Percentiles rank a stretch among this genome's conserved stretches.
phyloP scores from a whole-genome alignment of 2,113 vertebrate genomes.

The Chloropsis hardwickii region DNA sequence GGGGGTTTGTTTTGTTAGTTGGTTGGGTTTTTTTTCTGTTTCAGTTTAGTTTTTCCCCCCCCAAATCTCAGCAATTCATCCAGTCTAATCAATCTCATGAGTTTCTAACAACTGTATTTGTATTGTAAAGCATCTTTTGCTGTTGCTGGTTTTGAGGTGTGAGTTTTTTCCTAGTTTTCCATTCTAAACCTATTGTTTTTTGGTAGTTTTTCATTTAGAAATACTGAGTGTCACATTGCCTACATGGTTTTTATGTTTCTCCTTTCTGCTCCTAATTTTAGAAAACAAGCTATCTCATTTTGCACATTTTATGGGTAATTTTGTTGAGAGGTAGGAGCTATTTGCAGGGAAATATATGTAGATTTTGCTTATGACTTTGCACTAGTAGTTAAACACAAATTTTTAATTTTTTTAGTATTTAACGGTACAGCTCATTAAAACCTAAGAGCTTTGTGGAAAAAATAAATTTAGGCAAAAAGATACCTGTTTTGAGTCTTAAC shows the following conservation, averaged over 20 bases:
- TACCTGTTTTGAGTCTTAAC: background rate
- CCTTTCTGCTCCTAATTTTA: background rate
- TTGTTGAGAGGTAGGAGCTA: background rate
- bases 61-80: background rate
- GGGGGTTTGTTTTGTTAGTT: background rate
- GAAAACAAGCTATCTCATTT: background rate
- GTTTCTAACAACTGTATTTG: background rate
- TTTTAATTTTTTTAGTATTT: background rate
- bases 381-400: background rate
- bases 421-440: background rate
- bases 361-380: background rate
- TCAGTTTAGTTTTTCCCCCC: background rate
- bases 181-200: background rate
- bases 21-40: accelerated
- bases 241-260: background rate
- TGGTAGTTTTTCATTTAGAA: background rate
- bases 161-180: background rate
- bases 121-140: background rate
- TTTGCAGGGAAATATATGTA: background rate
- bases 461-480: background rate
- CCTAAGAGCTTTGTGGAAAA: background rate
- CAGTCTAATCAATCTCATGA: background rate
- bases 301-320: background rate
- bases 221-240: background rate
- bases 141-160: background rate